These are phyloP conservation scores for Zosterops borbonicus DNA, from an alignment of 2,113 vertebrate genomes.

Conservation along the genomic window DNA sequence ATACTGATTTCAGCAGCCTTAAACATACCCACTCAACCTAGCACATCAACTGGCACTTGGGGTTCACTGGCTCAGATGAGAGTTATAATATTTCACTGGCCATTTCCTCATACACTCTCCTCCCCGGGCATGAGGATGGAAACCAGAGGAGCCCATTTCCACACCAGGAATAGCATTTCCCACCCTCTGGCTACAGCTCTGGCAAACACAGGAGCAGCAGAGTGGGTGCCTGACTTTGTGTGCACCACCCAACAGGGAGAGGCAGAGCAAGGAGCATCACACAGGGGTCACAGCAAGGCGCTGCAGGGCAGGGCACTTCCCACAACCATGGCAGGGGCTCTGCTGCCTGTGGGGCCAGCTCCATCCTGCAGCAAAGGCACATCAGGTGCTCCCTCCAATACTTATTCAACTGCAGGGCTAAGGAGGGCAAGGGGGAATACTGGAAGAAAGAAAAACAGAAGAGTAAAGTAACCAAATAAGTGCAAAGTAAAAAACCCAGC, in stretches of 20 bases:
- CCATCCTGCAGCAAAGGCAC: not conserved
- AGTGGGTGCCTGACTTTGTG: too few relatives aligned
- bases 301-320: fast-evolving
- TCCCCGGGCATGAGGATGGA: fast-evolving
- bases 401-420: not conserved
- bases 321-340: not conserved
- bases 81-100: not conserved
- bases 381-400: not conserved
- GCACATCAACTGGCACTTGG: fast-evolving
- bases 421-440: not conserved
- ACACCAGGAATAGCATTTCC: not conserved
- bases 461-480: not conserved
- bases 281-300: not conserved
- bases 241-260: fast-evolving
- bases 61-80: not conserved
- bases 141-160: not conserved
- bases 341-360: fast-evolving
- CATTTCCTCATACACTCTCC: fast-evolving
- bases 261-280: not conserved
- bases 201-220: fast-evolving
- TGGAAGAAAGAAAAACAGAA: not conserved
- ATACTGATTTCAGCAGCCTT: not conserved
- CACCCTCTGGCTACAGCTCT: not conserved
- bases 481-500: not conserved
- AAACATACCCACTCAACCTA: not conserved